These are phyloP conservation scores for Microhierax caerulescens DNA, from an alignment of 2,797 vertebrate species.

Conservation along the genomic window DNA sequence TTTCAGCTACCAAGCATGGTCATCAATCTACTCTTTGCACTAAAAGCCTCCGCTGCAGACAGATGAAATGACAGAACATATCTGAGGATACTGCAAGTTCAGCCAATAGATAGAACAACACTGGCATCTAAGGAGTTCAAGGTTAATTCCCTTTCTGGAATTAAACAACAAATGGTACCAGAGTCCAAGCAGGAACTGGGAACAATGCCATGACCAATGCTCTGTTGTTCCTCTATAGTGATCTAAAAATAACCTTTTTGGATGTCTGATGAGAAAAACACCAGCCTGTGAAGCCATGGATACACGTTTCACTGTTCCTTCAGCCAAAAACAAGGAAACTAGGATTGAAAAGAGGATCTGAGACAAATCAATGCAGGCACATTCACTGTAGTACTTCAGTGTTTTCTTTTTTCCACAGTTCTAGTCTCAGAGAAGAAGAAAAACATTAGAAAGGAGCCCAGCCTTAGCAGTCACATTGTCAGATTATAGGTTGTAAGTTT, in stretches of 20 bases:
- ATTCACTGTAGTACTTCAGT: not conserved
- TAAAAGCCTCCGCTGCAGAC: not conserved
- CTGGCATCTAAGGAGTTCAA: slow-evolving; percentile 47
- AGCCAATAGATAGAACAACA: slow-evolving; percentile 17
- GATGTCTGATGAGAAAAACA: slow-evolving; percentile 42
- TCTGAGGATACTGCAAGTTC: slow-evolving; percentile 43
- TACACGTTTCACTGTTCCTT: not conserved
- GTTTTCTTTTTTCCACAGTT: not conserved
- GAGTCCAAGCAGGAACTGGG: slow-evolving; percentile 42
- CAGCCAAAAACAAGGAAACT: not conserved
- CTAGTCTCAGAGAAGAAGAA: not conserved
- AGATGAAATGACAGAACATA: slow-evolving; percentile 44
- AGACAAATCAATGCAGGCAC: not conserved
- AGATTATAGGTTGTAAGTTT: not conserved
- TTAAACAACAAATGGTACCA: slow-evolving; percentile 48
- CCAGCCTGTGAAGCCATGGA: not conserved
- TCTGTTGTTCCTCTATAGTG: slow-evolving; percentile 23
- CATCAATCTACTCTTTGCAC: slow-evolving; percentile 31
- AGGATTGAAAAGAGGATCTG: not conserved
- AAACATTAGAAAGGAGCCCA: not conserved
- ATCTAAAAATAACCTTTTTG: slow-evolving; percentile 55
- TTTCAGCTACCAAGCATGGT: not conserved
- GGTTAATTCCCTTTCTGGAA: slow-evolving; percentile 60
- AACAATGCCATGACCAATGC: slow-evolving; percentile 24
- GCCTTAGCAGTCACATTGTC: not conserved